Percentiles rank a stretch among this genome's conserved stretches.
Conservation (phyloP, 23 tunicate species). For the Diplosoma virens region DNA sequence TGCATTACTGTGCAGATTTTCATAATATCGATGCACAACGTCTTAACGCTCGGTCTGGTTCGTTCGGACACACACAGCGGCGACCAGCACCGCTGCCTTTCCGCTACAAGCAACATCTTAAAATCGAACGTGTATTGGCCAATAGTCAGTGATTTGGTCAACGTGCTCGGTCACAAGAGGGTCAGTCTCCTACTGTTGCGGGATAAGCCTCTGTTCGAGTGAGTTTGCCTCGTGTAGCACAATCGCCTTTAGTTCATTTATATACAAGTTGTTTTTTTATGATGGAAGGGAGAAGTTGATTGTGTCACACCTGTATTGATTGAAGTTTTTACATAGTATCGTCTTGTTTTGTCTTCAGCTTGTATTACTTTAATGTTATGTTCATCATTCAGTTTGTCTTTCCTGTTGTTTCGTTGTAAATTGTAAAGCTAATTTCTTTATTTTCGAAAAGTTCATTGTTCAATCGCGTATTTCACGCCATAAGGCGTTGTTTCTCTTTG, state of each 20-base stretch:
- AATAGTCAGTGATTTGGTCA: constrained; percentile 85
- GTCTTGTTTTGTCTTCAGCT: neutral
- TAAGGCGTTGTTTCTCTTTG: too few species aligned
- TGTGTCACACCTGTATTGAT: too few species aligned
- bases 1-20: constrained; percentile 58
- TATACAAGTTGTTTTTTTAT: too few species aligned
- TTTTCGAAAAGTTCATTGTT: too few species aligned
- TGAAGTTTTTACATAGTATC: too few species aligned
- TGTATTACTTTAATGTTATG: neutral
- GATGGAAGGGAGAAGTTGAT: too few species aligned
- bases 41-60: constrained; percentile 28
- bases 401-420: too few species aligned
- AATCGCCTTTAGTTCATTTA: too few species aligned
- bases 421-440: too few species aligned
- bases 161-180: constrained; percentile 64
- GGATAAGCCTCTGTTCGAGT: constrained; percentile 47
- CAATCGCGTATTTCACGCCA: too few species aligned
- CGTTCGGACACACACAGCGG: constrained; percentile 32
- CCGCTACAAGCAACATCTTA: constrained; percentile 14
- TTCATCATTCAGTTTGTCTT: too few species aligned
- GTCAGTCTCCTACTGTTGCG: constrained; percentile 48
- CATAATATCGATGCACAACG: constrained; percentile 59
- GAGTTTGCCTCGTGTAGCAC: neutral
- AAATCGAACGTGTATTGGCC: constrained; percentile 92
- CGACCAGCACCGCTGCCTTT: constrained; percentile 71